Base-by-base conservation (phyloP, 2,797 vertebrate species). In the Etheostoma perlongum region DNA sequence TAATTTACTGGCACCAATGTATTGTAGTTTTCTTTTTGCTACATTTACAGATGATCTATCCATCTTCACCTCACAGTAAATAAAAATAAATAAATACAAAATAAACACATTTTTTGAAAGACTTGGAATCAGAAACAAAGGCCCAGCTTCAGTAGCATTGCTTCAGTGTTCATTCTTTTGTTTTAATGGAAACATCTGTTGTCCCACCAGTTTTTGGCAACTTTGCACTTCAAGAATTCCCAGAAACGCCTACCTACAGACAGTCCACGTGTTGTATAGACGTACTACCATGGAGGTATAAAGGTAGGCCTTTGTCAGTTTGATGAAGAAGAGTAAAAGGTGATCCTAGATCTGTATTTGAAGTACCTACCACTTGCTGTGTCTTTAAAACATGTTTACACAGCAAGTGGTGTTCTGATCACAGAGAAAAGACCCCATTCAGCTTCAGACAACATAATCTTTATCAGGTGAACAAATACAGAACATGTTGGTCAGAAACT, bases 81-180 rank as follows among this genome's bases (percentile, higher is more conserved):
- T 76, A 90, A 91, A 93, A 93, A 93, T 92, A 92, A 92, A 94
- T 93, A 94, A 92, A 93, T 91, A 91, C 78, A 93, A 94, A 92
- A 89, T 88, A 88, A 93, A 89, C 48, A 85, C 72, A 76, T 74
- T 84, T 85, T 91, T 80, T 85, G 76, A 85, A 88, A 82, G 78
- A 84, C 74, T 85, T 72, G 83, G 52, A 87, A 60, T 85, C 76
- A 60, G 70, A 87, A 79, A 85, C 66, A 54, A 51, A 76, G 73
- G 69, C 79, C 76, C 83, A 74, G 74, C 67, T 87, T 81, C 57
- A 79, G 55, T 66, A 42, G 44, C 80, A 86, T 85, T 65, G 60
- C 57, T 85, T 87, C 55, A 87, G 79, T 83, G 71, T 87, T 91
- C 49, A 75, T 81, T 72, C 19, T 73, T 70, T 67, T 76, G 65